phyloP scores from a whole-genome alignment of 2,888 invertebrate genomes.

The Barypeithes pellucidus region DNA sequence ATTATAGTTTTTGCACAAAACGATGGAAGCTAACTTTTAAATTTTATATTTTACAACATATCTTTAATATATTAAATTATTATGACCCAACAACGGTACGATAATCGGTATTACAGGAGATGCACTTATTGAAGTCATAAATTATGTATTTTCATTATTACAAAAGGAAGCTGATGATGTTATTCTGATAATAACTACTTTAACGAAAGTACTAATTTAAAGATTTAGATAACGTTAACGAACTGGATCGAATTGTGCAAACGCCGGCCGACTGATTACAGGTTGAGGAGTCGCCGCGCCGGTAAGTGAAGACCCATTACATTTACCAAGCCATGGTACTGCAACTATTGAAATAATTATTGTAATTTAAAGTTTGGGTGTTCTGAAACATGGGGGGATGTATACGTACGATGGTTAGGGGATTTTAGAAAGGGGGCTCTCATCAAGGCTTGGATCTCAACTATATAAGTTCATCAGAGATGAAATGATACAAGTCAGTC shows the following conservation, averaged over 20 bases:
- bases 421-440: constrained; percentile 51
- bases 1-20: too few species aligned
- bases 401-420: constrained; percentile 26
- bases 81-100: too few species aligned
- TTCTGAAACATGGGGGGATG: constrained; percentile 45
- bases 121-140: background rate
- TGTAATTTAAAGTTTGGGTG: constrained; percentile 43
- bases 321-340: constrained; percentile 26
- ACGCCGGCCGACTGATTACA: constrained; percentile 26
- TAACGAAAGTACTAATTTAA: background rate
- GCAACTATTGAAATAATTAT: constrained; percentile 39
- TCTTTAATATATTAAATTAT: too few species aligned
- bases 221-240: constrained; percentile 24
- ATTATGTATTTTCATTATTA: background rate
- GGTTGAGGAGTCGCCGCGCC: constrained; percentile 18
- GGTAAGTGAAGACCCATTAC: constrained; percentile 35
- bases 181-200: constrained; percentile 17
- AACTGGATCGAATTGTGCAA: constrained; percentile 38
- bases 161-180: constrained; percentile 1
- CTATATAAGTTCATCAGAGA: constrained; percentile 45
- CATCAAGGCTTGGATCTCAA: constrained; percentile 45
- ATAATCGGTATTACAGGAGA: too few species aligned
- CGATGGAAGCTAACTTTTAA: too few species aligned
- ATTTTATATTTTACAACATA: too few species aligned
- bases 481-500: constrained; percentile 51